phyloP scores from a whole-genome alignment of 2,797 vertebrate species.

The Epinephelus awoara region DNA sequence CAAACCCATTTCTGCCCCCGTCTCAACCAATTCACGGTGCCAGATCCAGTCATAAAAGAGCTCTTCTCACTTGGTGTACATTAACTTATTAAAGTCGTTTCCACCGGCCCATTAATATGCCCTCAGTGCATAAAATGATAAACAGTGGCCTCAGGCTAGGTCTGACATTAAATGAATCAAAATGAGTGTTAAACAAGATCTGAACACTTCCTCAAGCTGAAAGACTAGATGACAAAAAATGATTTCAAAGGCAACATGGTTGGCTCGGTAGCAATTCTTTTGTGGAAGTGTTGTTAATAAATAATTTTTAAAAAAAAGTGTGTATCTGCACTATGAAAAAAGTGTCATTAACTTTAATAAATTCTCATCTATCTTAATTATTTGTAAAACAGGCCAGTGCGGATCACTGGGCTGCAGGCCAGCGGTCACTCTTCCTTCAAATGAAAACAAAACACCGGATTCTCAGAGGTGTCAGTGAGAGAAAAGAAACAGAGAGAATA shows the following conservation, averaged over 20 bases:
- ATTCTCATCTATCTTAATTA: slow-evolving; percentile 61
- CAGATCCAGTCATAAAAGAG: slow-evolving; percentile 60
- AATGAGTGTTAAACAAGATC: slow-evolving; percentile 66
- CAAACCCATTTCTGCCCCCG: slow-evolving; percentile 58
- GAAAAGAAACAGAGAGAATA: slow-evolving; percentile 17
- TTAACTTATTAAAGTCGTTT: slow-evolving; percentile 74
- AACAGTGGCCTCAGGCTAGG: slow-evolving; percentile 57
- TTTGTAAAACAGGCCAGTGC: slow-evolving; percentile 51
- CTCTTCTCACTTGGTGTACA: slow-evolving; percentile 52
- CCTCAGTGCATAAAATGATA: slow-evolving; percentile 60
- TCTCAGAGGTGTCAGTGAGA: slow-evolving; percentile 33
- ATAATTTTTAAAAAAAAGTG: slow-evolving; percentile 23
- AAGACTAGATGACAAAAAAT: slow-evolving; percentile 53
- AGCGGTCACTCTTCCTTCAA: slow-evolving; percentile 35
- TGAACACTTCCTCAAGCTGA: slow-evolving; percentile 51
- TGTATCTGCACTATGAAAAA: slow-evolving; percentile 21
- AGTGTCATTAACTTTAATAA: slow-evolving; percentile 55
- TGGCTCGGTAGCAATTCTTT: slow-evolving; percentile 48
- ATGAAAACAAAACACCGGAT: slow-evolving; percentile 56
- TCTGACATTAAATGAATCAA: slow-evolving; percentile 63
- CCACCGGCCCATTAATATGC: slow-evolving; percentile 60
- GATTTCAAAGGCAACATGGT: slow-evolving; percentile 47
- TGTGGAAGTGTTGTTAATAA: slow-evolving; percentile 44
- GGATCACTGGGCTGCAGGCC: slow-evolving; percentile 36
- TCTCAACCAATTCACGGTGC: slow-evolving; percentile 58